Conservation (phyloP, 2,888 invertebrate genomes). For the Metallyticus violacea region DNA sequence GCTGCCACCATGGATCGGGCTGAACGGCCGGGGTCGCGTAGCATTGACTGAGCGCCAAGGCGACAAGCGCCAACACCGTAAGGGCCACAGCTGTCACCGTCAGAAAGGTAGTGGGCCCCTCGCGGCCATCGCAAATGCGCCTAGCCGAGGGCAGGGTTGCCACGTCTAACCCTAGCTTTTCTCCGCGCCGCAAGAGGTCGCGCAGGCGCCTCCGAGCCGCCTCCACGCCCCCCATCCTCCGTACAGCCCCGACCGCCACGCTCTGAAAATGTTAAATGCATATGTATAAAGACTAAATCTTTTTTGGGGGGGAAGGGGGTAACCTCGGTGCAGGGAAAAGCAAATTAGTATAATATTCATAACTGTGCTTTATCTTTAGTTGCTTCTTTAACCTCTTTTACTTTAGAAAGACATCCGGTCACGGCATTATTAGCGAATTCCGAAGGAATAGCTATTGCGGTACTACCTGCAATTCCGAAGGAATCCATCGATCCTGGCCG, state of each 20-base stretch:
- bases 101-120: not conserved
- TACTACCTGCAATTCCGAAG: no score
- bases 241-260: not conserved
- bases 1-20: slow-evolving; percentile 3
- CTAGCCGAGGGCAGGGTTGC: not conserved
- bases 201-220: not conserved
- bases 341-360: no score
- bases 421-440: no score
- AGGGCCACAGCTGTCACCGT: not conserved
- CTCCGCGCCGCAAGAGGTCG: not conserved
- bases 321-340: no score
- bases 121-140: not conserved
- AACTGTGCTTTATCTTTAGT: no score
- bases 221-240: not conserved
- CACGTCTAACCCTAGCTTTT: slow-evolving; percentile 1
- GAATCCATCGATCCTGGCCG: no score
- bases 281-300: no score
- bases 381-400: no score
- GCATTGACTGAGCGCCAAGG: not conserved
- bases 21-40: not conserved
- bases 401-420: no score
- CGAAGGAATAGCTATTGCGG: no score
- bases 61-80: not conserved
- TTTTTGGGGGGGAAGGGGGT: no score
- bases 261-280: not conserved